A percentile compares a stretch with the other conserved stretches of the same genome.
phyloP scores from a whole-genome alignment of 2,797 vertebrate species.

The Pelobates cultripes region DNA sequence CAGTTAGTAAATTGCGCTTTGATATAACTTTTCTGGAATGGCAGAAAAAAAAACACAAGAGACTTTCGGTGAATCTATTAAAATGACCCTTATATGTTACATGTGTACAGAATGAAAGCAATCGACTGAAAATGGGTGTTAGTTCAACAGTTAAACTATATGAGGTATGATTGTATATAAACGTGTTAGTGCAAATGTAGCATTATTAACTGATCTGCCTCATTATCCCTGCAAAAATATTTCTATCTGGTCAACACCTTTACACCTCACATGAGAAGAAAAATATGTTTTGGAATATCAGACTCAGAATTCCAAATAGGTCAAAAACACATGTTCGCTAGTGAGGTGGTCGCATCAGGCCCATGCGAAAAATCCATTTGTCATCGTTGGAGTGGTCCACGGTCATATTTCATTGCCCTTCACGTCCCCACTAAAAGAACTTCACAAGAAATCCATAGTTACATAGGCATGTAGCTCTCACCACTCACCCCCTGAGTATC shows the following conservation, averaged over 20 bases:
- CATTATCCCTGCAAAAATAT: not conserved
- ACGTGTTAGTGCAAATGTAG: not conserved
- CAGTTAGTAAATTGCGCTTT: too few relatives aligned
- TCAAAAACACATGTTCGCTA: constrained; percentile 45
- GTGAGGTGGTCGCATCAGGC: constrained; percentile 55
- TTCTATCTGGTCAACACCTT: constrained; percentile 12
- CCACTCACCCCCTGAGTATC: constrained; percentile 70
- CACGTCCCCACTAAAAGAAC: constrained; percentile 55
- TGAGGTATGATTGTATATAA: not conserved
- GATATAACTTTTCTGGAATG: too few relatives aligned
- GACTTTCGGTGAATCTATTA: too few relatives aligned
- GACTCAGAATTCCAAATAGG: constrained; percentile 40
- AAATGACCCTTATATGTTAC: too few relatives aligned
- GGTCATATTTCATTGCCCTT: constrained; percentile 60
- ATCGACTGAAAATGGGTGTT: too few relatives aligned
- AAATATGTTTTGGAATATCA: constrained; percentile 11
- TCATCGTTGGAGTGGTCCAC: constrained; percentile 61
- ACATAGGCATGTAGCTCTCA: constrained; percentile 80
- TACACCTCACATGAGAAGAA: not conserved
- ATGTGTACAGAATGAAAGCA: too few relatives aligned
- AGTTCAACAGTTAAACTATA: not conserved
- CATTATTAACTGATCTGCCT: not conserved
- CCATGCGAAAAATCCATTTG: constrained; percentile 61
- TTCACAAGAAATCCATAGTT: constrained; percentile 66
- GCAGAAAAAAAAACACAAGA: too few relatives aligned